These are phyloP conservation scores for Drosophila melanosoma DNA, from an alignment of 2,888 invertebrate species.

Conservation along the genomic window DNA sequence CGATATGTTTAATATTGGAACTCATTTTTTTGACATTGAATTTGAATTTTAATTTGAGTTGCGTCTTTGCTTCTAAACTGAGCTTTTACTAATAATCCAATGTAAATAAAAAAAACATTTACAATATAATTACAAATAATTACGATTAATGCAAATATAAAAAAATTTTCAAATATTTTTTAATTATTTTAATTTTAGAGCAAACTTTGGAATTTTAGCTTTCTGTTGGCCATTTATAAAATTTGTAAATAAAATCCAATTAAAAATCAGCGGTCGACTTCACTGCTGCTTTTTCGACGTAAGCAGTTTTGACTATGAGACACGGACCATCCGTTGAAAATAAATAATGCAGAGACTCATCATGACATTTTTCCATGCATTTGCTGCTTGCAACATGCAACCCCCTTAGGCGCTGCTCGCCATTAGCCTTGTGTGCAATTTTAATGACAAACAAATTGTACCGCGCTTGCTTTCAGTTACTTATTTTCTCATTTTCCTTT, in stretches of 20 bases:
- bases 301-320: slow-evolving; percentile 18
- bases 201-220: background rate
- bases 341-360: slow-evolving; percentile 64
- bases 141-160: background rate
- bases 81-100: background rate
- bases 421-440: slow-evolving; percentile 81
- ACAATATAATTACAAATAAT: background rate
- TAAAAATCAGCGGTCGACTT: slow-evolving; percentile 10
- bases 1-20: background rate
- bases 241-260: slow-evolving; percentile 5
- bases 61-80: accelerated
- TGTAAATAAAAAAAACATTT: background rate
- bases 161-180: background rate
- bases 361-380: slow-evolving; percentile 54
- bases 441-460: slow-evolving; percentile 80
- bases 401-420: slow-evolving; percentile 62
- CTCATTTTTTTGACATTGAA: background rate
- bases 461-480: slow-evolving; percentile 48
- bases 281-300: background rate
- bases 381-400: slow-evolving; percentile 25
- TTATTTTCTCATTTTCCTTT: slow-evolving; percentile 4
- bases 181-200: background rate
- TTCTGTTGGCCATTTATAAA: background rate
- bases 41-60: too few species aligned
- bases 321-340: slow-evolving; percentile 39